These are phyloP conservation scores for Brachycybe producta DNA, from an alignment of 2,888 invertebrate genomes.

Conservation along the genomic window DNA sequence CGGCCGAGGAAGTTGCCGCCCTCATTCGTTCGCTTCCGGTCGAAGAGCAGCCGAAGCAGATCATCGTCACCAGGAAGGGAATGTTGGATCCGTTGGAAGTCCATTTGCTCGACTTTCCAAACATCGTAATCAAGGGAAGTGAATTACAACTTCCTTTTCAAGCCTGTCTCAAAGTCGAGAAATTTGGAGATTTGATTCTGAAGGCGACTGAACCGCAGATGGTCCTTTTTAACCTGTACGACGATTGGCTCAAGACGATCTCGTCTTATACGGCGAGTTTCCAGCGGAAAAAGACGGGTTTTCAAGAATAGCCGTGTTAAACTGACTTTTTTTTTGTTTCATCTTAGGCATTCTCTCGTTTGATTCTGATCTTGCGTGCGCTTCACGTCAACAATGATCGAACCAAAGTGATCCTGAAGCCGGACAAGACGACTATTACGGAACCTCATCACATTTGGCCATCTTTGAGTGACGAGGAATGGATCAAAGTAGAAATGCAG, in stretches of 20 bases:
- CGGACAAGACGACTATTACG: slow-evolving; percentile 96
- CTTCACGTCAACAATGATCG: slow-evolving; percentile 98
- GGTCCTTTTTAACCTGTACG: slow-evolving; percentile 98
- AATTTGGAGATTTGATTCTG: slow-evolving; percentile 95
- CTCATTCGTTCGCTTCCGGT: slow-evolving; percentile 96
- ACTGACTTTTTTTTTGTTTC: slow-evolving; percentile 5
- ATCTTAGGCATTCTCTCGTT: slow-evolving; percentile 71
- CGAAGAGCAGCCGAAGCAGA: slow-evolving; percentile 99
- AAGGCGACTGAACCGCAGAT: slow-evolving; percentile 99
- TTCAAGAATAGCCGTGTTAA: neutral
- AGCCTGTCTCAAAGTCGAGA: slow-evolving; percentile 96
- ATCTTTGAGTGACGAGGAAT: slow-evolving; percentile 90
- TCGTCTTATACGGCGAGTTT: slow-evolving; percentile 79
- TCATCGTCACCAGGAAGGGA: slow-evolving; percentile 97
- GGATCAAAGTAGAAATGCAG: slow-evolving; percentile 98
- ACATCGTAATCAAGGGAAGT: slow-evolving; percentile 99
- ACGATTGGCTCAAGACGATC: slow-evolving; percentile 98
- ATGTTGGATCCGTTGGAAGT: slow-evolving; percentile 99
- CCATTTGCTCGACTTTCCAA: slow-evolving; percentile 98
- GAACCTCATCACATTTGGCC: slow-evolving; percentile 99
- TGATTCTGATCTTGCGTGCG: slow-evolving; percentile 90
- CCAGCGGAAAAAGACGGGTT: too few species aligned
- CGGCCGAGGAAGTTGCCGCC: slow-evolving; percentile 99
- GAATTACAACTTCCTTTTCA: slow-evolving; percentile 98
- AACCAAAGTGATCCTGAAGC: slow-evolving; percentile 95